Evolutionary conservation across 2,113 vertebrate genomes (phyloP).

Genomic region (Rousettus leschenaultii): DNA sequence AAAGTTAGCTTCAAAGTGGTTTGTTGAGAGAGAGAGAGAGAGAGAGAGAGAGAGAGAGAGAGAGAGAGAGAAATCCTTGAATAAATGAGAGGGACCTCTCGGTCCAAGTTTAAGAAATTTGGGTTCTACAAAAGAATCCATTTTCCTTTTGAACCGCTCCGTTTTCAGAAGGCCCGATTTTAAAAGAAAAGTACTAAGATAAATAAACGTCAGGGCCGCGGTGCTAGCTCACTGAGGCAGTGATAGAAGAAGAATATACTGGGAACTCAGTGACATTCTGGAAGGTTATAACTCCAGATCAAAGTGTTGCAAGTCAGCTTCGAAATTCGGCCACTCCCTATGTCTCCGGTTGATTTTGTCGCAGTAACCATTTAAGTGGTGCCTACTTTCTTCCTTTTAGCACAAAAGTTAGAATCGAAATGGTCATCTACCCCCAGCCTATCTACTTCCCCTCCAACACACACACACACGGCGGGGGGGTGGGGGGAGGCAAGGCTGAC

Average conservation of each 20-base stretch:
- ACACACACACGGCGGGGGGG: too few relatives aligned
- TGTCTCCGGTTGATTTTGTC: fast-evolving
- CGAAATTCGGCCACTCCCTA: neutral
- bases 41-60: neutral
- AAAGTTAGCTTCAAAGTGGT: neutral
- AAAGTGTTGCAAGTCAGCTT: neutral
- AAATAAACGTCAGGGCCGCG: neutral
- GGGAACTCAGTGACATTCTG: neutral
- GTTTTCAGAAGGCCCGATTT: neutral
- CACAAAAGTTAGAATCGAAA: neutral
- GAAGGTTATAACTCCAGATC: neutral
- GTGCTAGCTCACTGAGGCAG: neutral
- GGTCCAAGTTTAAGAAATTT: neutral
- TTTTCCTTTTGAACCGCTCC: neutral
- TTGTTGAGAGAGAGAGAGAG: neutral
- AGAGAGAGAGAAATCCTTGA: neutral
- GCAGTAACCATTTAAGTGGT: neutral
- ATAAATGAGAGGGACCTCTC: neutral
- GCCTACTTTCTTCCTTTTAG: neutral
- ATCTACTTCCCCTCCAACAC: neutral
- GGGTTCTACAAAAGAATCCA: neutral
- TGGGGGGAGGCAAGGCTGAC: too few relatives aligned
- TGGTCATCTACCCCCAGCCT: neutral
- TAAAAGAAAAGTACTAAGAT: neutral
- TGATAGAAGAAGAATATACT: fast-evolving